Conservation (phyloP, 2,797 vertebrate genomes). For the Coilia nasus region DNA sequence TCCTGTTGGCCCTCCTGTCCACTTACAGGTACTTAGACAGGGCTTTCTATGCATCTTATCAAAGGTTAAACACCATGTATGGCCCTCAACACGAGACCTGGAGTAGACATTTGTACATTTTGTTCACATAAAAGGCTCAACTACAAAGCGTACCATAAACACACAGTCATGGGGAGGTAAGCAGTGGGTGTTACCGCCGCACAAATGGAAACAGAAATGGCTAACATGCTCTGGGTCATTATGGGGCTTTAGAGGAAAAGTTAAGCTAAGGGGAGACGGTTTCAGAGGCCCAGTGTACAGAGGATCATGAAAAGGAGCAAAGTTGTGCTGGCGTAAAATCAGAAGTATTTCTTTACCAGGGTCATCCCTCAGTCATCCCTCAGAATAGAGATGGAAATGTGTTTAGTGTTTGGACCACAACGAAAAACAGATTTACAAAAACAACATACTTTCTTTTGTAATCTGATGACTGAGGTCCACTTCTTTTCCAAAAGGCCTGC, state of each 20-base stretch:
- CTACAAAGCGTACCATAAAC: background rate
- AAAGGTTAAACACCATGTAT: background rate
- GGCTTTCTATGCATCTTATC: background rate
- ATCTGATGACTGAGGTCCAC: constrained; percentile 99
- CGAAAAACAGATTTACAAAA: background rate
- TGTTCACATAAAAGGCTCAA: background rate
- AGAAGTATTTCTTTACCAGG: background rate
- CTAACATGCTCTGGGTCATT: background rate
- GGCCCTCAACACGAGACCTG: background rate
- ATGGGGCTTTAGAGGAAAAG: background rate
- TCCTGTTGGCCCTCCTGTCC: background rate
- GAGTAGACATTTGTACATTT: background rate
- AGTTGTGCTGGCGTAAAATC: background rate
- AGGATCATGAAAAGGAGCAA: background rate
- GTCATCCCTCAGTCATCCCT: background rate
- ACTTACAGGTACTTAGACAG: background rate
- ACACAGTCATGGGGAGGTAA: background rate
- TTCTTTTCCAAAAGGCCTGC: constrained; percentile 99
- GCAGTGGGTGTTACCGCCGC: background rate
- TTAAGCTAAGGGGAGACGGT: background rate
- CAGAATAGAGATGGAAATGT: background rate
- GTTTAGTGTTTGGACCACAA: background rate
- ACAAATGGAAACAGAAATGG: background rate
- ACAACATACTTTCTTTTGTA: constrained; percentile 94
- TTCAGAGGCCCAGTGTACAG: background rate